Base-by-base conservation (phyloP, 2,888 invertebrate species). In the Helleia helle region DNA sequence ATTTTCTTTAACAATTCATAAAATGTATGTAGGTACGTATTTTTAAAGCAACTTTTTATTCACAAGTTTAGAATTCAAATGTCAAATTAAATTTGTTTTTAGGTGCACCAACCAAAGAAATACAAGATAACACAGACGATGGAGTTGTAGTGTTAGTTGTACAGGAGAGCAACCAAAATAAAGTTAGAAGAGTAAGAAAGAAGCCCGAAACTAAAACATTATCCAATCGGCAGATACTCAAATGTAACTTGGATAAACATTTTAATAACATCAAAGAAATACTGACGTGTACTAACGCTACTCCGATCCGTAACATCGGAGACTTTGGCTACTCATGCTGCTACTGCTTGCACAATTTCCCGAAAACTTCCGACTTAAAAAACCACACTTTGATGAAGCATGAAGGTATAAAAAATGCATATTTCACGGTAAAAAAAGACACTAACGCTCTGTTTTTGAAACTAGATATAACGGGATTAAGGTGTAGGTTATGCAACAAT, bases 321-420 rank as follows among this genome's bases (percentile, higher is more conserved):
- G 65, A 65, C 1, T 58, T 60, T 1, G 71, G 69, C 0, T 72
- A 64, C 28, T 55, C 54, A 0, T 72, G 71, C 29, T 57, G 57
- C 31, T 72, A 56, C 31, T 72, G 71, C 40, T 42, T 44, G 1
- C 27, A 53, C 1, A 59, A 63, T 14, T 65, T 47, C 22, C 46
- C 48, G 3, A 43, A 57, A 0, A 55, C 73, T 0, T 51, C 49
- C 1, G 59, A 63, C 6, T 50, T 72, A 5, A 72, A 72, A 44
- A 41, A 25, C 1, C 72, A 72, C 37, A 63, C 65, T 0, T 30
- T 57, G 2, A 48, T 58, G 4, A 43, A 25, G 1, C 65, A 66
- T 38, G 49, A 52, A 4, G 47, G 51, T n/a, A 43, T 58, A 2
- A 46, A 48, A 0, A 51, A 60, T 41, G 52, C 53, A 0, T 56